Evolutionary conservation across 1,140 invertebrate genomes (phyloP), one percentile per base, ranked within the genome.

Genomic region (Eupeodes corollae): DNA sequence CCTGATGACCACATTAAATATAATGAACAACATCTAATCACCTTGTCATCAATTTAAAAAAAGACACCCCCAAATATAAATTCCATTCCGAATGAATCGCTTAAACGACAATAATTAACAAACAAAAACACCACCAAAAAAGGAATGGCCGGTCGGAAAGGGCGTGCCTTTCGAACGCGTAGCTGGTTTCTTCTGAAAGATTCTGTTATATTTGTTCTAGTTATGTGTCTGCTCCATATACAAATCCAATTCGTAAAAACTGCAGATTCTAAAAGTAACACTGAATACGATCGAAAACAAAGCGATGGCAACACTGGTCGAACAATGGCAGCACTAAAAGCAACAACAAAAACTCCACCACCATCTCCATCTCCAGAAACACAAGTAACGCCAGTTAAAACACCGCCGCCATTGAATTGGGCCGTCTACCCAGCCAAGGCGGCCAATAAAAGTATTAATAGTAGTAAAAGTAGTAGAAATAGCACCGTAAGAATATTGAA

Each of bases 181-280:
- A 58, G 50, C 54, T 57, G 50, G 50, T 51, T 40, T 47, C 45
- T 49, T 12, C 45, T 52, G 40, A 53, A 54, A 14, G 50, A 54
- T 45, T 51, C 60, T 26, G 49, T 53, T 30, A 51, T 52, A 35
- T 52, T 53, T 37, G 48, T 51, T n/a, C 26, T 53, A 10, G 37
- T 48, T 13, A 47, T 53, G 46, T 53, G 52, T 41, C 35, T 48
- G 5, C 11, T 50, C 30, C 14, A 18, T n/a, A 35, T 35, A 35
- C 34, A 35, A 35, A 35, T 35, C 12, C 12, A n/a, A 35, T n/a
- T 35, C 5, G 12, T 35, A 3, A 35, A 3, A 35, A 35, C 12
- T 5, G 12, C 12, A n/a, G 12, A 3, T n/a, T 35, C 12, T 35
- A 35, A 35, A 35, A 35, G 34, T n/a, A 5, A 35, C 14, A 15